These are phyloP conservation scores for Temnothorax longispinosus DNA, from an alignment of 1,140 invertebrate species.

Conservation along the genomic window DNA sequence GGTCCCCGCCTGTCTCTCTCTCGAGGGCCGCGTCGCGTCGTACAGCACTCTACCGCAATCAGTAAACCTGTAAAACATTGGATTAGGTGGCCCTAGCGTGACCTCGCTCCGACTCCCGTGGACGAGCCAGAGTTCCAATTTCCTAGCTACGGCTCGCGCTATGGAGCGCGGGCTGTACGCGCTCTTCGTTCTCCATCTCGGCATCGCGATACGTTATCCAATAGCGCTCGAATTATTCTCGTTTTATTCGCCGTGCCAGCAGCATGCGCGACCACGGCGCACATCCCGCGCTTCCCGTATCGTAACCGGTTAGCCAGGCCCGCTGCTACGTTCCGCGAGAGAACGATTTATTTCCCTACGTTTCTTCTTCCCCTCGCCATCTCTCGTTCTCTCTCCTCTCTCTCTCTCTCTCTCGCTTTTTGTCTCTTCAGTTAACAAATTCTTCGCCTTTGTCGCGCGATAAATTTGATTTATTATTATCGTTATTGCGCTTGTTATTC, in stretches of 20 bases:
- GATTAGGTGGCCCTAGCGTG: constrained; percentile 76
- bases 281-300: constrained; percentile 51
- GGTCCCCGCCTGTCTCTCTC: constrained; percentile 28
- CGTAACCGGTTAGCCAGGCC: constrained; percentile 49
- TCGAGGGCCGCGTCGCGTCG: constrained; percentile 40
- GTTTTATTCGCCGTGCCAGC: constrained; percentile 45
- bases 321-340: constrained; percentile 41
- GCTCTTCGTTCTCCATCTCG: constrained; percentile 31
- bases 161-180: constrained; percentile 22
- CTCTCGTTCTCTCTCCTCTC: neutral
- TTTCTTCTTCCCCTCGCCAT: neutral
- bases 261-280: constrained; percentile 49
- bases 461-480: constrained; percentile 64
- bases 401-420: neutral
- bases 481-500: constrained; percentile 62
- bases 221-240: constrained; percentile 65
- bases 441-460: constrained; percentile 59
- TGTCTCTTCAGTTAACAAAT: constrained; percentile 56
- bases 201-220: constrained; percentile 64
- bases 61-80: constrained; percentile 82
- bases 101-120: constrained; percentile 54
- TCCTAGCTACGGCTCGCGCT: constrained; percentile 48
- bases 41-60: constrained; percentile 75
- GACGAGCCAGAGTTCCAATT: constrained; percentile 67
- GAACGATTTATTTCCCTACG: constrained; percentile 44